Evolutionary conservation across 2,888 invertebrate genomes (phyloP).

Genomic region (Agrilus biguttatus): DNA sequence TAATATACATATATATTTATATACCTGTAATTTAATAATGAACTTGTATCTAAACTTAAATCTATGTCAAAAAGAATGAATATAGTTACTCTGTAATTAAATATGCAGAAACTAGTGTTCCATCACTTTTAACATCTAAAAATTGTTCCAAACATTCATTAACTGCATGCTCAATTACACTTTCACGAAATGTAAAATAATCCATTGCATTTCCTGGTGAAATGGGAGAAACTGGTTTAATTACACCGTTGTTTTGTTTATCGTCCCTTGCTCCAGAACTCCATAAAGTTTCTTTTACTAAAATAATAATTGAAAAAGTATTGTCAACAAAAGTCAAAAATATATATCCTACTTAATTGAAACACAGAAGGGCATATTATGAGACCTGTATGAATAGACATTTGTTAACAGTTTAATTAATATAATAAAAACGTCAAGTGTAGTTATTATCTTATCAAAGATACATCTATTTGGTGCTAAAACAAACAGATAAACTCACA

Average conservation of each 20-base stretch:
- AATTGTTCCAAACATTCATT: constrained; percentile 52
- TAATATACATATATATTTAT: too few relatives aligned
- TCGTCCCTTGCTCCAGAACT: constrained; percentile 16
- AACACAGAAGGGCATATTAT: constrained; percentile 17
- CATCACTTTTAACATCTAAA: constrained; percentile 51
- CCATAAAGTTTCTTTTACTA: constrained; percentile 25
- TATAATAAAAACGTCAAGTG: too few relatives aligned
- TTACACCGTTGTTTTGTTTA: constrained; percentile 10
- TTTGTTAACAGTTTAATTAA: background rate
- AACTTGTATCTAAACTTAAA: too few relatives aligned
- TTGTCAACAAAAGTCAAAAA: background rate
- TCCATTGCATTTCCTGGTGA: constrained; percentile 45
- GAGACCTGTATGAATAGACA: constrained; percentile 20
- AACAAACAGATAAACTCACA: too few relatives aligned
- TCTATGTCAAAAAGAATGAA: background rate
- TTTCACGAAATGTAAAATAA: constrained; percentile 60
- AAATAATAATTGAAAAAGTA: constrained; percentile 4
- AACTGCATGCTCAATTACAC: constrained; percentile 57
- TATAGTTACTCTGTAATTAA: constrained; percentile 62
- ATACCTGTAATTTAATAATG: too few relatives aligned
- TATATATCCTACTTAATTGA: constrained; percentile 11
- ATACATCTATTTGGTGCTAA: too few relatives aligned
- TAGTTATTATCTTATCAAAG: too few relatives aligned
- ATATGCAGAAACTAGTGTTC: constrained; percentile 60
- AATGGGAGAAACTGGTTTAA: constrained; percentile 33